These are phyloP conservation scores for Crotalus horridus DNA, from an alignment of 2,113 vertebrate species.

Conservation along the genomic window DNA sequence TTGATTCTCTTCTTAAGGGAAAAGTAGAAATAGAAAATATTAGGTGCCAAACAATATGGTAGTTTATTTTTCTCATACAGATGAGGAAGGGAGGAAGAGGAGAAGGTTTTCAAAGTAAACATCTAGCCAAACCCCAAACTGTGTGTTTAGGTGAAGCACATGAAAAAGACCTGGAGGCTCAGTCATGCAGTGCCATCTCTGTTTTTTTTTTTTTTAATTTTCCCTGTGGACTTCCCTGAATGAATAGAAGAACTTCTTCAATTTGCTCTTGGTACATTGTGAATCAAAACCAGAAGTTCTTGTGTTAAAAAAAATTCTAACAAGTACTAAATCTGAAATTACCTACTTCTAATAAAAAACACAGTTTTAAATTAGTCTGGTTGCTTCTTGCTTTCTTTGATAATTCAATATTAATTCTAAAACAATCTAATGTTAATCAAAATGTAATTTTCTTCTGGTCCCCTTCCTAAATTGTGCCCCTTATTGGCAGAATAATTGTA, in stretches of 20 bases:
- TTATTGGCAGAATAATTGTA: background rate
- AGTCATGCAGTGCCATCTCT: background rate
- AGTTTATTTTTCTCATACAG: background rate
- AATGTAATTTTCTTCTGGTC: background rate
- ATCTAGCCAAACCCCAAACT: background rate
- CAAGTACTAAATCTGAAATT: slow-evolving; percentile 10
- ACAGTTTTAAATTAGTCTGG: slow-evolving; percentile 6
- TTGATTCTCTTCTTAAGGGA: background rate
- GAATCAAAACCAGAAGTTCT: background rate
- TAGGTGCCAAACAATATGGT: background rate
- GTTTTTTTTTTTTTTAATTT: background rate
- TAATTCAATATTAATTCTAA: background rate
- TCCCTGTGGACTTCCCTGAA: background rate
- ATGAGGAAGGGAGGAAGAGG: background rate
- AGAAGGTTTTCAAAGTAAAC: background rate
- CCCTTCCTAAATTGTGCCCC: background rate
- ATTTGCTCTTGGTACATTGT: background rate
- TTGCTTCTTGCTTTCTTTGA: slow-evolving; percentile 24
- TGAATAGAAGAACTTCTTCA: background rate
- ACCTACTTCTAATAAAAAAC: slow-evolving; percentile 3
- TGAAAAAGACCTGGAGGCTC: background rate
- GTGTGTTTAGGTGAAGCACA: background rate
- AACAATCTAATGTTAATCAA: background rate
- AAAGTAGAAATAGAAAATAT: background rate
- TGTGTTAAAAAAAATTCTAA: background rate